Evolutionary conservation across 2,888 invertebrate species (phyloP).

Genomic region (Cantharis nigra): DNA sequence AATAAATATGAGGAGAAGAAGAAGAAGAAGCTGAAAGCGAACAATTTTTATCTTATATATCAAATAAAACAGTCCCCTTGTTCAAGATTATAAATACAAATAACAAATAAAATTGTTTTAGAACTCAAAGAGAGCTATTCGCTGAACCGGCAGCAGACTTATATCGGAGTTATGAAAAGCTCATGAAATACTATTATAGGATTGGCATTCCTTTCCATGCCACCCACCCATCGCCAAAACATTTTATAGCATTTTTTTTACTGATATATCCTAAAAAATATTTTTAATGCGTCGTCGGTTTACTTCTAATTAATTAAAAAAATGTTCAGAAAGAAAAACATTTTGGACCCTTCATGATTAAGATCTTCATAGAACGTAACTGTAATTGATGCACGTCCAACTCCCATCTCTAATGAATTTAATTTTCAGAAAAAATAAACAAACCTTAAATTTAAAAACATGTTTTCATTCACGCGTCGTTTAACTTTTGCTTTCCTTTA

Average conservation of each 20-base stretch:
- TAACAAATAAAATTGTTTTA: conserved; percentile 47
- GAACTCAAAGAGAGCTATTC: conserved; percentile 45
- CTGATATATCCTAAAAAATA: neutral
- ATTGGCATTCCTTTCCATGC: conserved; percentile 28
- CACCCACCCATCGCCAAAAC: neutral
- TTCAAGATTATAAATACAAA: conserved; percentile 44
- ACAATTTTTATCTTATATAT: conserved; percentile 27
- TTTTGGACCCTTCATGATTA: conserved; percentile 7
- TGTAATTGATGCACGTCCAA: conserved; percentile 21
- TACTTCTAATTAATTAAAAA: conserved; percentile 1
- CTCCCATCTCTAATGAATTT: conserved; percentile 34
- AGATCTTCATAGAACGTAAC: conserved; percentile 6
- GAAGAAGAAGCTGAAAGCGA: conserved; percentile 15
- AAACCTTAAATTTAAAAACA: conserved; percentile 25
- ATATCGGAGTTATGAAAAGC: conserved; percentile 32
- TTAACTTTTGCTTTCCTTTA: conserved; percentile 22
- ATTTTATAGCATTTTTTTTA: neutral
- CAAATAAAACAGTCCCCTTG: conserved; percentile 31
- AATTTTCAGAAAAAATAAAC: conserved; percentile 36
- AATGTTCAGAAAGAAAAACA: conserved; percentile 5
- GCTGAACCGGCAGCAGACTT: conserved; percentile 33
- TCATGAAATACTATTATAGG: conserved; percentile 30
- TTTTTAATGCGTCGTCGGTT: neutral
- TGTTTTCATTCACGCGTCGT: conserved; percentile 26
- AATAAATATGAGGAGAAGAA: neutral